Base-by-base conservation (phyloP, 2,113 vertebrate genomes). In the Menura novaehollandiae region DNA sequence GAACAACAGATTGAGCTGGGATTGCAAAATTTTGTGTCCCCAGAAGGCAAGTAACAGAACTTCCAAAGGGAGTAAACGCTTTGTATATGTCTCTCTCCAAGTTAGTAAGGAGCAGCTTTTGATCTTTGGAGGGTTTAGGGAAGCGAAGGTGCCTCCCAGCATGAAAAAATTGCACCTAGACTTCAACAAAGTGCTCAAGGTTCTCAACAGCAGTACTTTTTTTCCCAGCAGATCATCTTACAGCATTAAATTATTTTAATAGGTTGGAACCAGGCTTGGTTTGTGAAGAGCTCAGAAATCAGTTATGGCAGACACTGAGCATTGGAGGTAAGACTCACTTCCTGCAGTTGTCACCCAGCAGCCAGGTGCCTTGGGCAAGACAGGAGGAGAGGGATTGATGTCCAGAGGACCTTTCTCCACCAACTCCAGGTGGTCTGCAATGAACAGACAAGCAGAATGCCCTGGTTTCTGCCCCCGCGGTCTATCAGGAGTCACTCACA, bases 21-120 rank as follows among this genome's bases (percentile, higher is more conserved):
- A 86, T 81, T 93, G 78, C 88, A 90, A 86, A 90, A 93, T 33
- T 52, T 94, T 91, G n/a, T 77, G 86, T 77, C 72, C 88, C 93
- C 85, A 74, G 92, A 94, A 87, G 83, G 92, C 79, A 90, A 88
- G 67, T 14, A 94, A 88, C 35, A 74, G 71, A 96, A 86, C 75
- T 91, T 95, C 84, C 93, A 93, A 92, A 91, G 47, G 83, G 64
- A 94, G 60, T 13, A 80, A 46, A 84, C 71, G 51, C 20, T 68
- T 74, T 55, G 7, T 85, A 46, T 88, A 43, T 86, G 35, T 51
- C 41, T 94, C 35, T 74, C 68, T 92, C 68, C 82, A 96, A 85
- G 78, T 58, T 49, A 67, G 72, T 23, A 74, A 93, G 88, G 59
- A 91, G 64, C 41, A 86, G 73, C 76, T 91, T 95, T 96, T 84